These are phyloP conservation scores for Cyprinodon tularosa DNA, from an alignment of 2,113 vertebrate species.

Conservation along the genomic window DNA sequence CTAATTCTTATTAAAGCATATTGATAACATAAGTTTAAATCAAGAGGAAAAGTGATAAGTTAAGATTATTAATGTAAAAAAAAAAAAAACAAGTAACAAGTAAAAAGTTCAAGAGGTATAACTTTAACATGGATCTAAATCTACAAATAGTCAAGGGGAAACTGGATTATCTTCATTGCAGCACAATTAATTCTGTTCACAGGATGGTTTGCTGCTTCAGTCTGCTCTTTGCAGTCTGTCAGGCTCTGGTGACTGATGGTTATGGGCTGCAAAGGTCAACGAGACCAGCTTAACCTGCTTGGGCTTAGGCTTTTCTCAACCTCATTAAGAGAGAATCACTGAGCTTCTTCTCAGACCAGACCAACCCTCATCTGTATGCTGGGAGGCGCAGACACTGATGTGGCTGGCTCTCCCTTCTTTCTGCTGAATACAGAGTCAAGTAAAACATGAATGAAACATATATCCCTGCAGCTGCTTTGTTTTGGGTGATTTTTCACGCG, in stretches of 20 bases:
- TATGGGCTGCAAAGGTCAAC: conserved; percentile 53
- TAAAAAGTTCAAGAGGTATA: neutral
- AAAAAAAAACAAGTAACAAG: neutral
- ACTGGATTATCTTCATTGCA: neutral
- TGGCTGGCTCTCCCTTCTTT: conserved; percentile 26
- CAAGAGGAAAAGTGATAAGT: neutral
- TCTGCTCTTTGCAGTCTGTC: conserved; percentile 46
- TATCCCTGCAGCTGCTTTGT: conserved; percentile 22
- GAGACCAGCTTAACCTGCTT: conserved; percentile 34
- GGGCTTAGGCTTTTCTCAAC: conserved; percentile 32
- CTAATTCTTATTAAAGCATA: too few species aligned
- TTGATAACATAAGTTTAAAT: too few species aligned
- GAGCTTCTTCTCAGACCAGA: conserved; percentile 37
- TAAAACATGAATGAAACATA: conserved; percentile 34
- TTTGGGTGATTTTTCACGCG: conserved; percentile 3
- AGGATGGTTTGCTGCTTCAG: neutral
- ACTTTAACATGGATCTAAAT: neutral
- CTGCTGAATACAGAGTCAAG: conserved; percentile 45
- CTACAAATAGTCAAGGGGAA: conserved; percentile 7
- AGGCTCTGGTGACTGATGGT: conserved; percentile 49
- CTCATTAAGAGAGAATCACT: conserved; percentile 64
- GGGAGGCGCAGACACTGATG: conserved; percentile 43
- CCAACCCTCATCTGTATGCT: conserved; percentile 59
- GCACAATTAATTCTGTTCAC: conserved; percentile 5
- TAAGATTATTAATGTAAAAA: neutral